Percentiles rank a stretch among this genome's conserved stretches.
Conservation (phyloP, 2,113 vertebrate species). For the Spheniscus mendiculus region DNA sequence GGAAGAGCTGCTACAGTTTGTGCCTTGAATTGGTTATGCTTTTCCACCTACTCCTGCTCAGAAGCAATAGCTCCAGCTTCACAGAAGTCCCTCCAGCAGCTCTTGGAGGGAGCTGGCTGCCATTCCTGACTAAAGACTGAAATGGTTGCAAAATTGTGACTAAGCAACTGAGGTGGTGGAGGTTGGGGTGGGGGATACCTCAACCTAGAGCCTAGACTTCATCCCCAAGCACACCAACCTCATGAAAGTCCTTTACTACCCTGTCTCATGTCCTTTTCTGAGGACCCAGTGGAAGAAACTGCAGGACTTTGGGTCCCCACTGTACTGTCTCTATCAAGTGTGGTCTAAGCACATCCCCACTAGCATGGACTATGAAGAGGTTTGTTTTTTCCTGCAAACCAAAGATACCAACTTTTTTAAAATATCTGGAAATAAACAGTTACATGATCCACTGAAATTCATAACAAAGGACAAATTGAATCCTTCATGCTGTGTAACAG, state of each 20-base stretch:
- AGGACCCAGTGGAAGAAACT: background rate
- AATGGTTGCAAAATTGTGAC: background rate
- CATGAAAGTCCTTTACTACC: background rate
- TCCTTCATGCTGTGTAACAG: slow-evolving; percentile 51
- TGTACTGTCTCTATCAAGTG: background rate
- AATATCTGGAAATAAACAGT: slow-evolving; percentile 55
- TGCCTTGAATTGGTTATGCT: background rate
- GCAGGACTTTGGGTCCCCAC: background rate
- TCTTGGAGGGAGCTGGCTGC: background rate
- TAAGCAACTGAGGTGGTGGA: background rate
- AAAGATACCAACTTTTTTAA: background rate
- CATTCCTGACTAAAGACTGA: background rate
- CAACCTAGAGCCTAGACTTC: background rate
- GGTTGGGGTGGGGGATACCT: background rate
- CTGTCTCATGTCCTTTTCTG: background rate
- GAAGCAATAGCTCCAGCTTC: too few relatives aligned
- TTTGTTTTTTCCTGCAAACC: background rate
- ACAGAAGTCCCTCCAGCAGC: background rate
- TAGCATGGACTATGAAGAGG: background rate
- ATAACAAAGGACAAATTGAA: slow-evolving; percentile 70
- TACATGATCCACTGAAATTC: slow-evolving; percentile 61
- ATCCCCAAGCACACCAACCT: background rate
- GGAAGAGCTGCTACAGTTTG: background rate
- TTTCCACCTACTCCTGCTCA: too few relatives aligned
- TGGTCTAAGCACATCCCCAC: background rate